Conservation (phyloP, 2,888 invertebrate species). For the Cacoxenus indagator region DNA sequence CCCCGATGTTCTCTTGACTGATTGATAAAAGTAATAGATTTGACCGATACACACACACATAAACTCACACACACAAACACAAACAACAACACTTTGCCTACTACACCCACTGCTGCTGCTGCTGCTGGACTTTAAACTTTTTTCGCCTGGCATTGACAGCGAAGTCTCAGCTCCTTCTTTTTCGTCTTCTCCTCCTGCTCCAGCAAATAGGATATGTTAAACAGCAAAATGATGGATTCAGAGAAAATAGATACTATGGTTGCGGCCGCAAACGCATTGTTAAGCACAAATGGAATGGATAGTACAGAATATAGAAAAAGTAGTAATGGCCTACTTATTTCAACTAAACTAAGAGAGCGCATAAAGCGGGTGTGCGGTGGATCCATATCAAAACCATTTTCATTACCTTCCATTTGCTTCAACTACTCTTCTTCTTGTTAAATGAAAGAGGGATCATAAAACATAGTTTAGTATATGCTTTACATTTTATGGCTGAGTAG, state of each 20-base stretch:
- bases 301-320: not conserved
- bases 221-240: no score
- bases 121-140: not conserved
- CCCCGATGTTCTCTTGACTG: not conserved
- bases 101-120: no score
- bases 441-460: not conserved
- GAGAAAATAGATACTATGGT: no score
- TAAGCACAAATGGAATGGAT: not conserved
- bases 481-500: conserved; percentile 3
- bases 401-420: not conserved
- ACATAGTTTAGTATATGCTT: conserved; percentile 7
- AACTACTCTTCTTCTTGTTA: not conserved
- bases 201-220: no score
- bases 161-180: not conserved
- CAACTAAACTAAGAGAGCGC: no score
- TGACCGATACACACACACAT: conserved; percentile 38
- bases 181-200: not conserved
- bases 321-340: conserved; percentile 16
- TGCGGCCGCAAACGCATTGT: not conserved
- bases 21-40: conserved; percentile 42
- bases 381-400: not conserved
- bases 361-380: not conserved
- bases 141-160: conserved; percentile 8
- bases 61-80: conserved; percentile 10
- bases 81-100: not conserved